Base-by-base conservation (phyloP, 2,888 invertebrate species). In the Heteropelma amictum region DNA sequence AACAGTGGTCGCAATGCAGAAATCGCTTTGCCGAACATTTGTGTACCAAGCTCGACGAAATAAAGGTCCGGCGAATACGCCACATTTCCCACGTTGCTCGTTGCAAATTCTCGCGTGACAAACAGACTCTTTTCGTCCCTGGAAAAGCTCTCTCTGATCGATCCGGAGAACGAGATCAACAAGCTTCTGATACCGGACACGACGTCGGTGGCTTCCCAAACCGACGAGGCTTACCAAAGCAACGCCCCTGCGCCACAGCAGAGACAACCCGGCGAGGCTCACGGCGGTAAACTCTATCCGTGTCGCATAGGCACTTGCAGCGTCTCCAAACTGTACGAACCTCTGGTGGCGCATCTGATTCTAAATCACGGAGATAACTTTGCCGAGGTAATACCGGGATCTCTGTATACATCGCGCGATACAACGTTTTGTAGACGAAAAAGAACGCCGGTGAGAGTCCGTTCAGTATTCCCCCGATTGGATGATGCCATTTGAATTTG, bases 21-120 rank as follows among this genome's bases (percentile, higher is more conserved):
- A 92, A 91, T 81, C 92, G 91, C 85, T 89, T 91, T 19, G 91
- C 91, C 84, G 92, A 92, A 85, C 90, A 90, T 82, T 89, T 92
- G 35, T 89, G 91, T 76, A 86, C 89, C 0, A 91, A 90, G 84
- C 89, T 92, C 0, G 78, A 84, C 3, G 83, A 85, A 1, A 83
- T 87, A 6, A 87, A 86, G 79, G 87, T 87, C 3, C n/a, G n/a
- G 17, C 21, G 12, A 14, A 28, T 14, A 1, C 12, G 7, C 8
- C 8, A 26, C 14, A 8, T 12, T 51, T 17, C 19, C n/a, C n/a
- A n/a, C n/a, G n/a, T n/a, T n/a, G n/a, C n/a, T n/a, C n/a, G n/a
- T n/a, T n/a, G n/a, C n/a, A n/a, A n/a, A n/a, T n/a, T n/a, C n/a
- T n/a, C n/a, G n/a, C n/a, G n/a, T n/a, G n/a, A n/a, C n/a, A n/a